Base-by-base conservation (phyloP, 2,888 invertebrate species). In the Oligia latruncula region DNA sequence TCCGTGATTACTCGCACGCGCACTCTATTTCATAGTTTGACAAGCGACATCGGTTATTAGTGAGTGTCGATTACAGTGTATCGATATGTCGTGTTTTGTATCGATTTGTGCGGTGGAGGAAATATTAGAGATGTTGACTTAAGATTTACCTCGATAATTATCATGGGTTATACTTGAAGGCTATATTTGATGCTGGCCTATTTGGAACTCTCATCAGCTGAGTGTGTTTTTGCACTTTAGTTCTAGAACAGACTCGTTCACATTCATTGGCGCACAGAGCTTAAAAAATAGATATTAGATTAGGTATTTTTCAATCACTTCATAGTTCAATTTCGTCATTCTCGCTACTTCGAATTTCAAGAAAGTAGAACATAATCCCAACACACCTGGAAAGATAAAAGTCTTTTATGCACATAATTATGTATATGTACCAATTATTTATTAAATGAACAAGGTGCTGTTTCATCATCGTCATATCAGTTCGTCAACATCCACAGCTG, bases 1-100 rank as follows among this genome's bases (percentile, higher is more conserved):
- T 92, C 92, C 90, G 92, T 95, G 95, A 96, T 96, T 95, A 94
- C 95, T 95, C 93, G 78, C 88, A 91, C 87, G 90, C 92, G 91
- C 89, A 91, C 89, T 91, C 89, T 88, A 91, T 92, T 91, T 91
- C 90, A 89, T 90, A 90, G 90, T 91, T 86, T 94, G 95, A 95
- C 95, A 95, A 90, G 91, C 90, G 92, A 94, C 94, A 93, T 93
- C 89, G 91, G 92, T 93, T 92, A 93, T 94, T 94, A 94, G 94
- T 88, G 87, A 90, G 94, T 93, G 92, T 95, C 92, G 90, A 89
- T 93, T 92, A 88, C 89, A 77, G 70, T 52, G 78, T 85, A 43
- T 87, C 86, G 90, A 90, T 88, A 89, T 90, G 89, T 91, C 79
- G 83, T 87, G 88, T 90, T 92, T 92, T 90, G 92, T 90, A 86